Evolutionary conservation across 2,797 vertebrate genomes (phyloP).

Genomic region (Erethizon dorsatum): DNA sequence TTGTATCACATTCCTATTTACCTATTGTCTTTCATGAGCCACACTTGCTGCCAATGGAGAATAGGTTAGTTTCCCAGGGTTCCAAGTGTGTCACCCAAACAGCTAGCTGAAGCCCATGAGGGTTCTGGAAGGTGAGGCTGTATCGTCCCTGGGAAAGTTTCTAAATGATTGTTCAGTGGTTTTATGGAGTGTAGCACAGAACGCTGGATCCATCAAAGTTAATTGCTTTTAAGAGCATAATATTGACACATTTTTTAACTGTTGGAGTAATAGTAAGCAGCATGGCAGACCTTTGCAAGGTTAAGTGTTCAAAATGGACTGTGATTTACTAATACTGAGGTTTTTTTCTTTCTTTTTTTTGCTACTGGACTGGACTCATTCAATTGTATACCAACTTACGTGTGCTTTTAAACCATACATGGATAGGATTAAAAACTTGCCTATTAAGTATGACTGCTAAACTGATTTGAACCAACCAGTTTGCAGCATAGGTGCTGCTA

Average conservation of each 20-base stretch:
- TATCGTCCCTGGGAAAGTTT: not conserved
- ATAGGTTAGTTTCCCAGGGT: not conserved
- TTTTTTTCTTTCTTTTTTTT: not conserved
- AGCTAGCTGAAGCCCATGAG: not conserved
- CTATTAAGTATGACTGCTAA: constrained; percentile 64
- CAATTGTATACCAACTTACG: not conserved
- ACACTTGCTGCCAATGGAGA: not conserved
- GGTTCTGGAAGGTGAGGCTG: not conserved
- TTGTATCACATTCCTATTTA: not conserved
- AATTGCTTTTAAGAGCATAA: not conserved
- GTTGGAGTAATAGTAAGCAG: not conserved
- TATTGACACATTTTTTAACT: not conserved
- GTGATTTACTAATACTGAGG: not conserved
- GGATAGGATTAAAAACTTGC: constrained; percentile 25
- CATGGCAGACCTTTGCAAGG: not conserved
- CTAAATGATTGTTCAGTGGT: not conserved
- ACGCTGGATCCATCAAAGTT: not conserved
- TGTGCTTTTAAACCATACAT: constrained; percentile 63
- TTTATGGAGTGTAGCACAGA: not conserved
- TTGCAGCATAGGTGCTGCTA: constrained; percentile 49
- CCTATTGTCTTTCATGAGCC: not conserved
- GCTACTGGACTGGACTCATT: not conserved
- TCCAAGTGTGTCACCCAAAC: not conserved
- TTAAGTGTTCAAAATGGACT: not conserved
- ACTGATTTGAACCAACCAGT: not conserved